Percentiles rank a stretch among this genome's conserved stretches.
phyloP scores from a whole-genome alignment of 2,888 invertebrate species.

The Agonum fuliginosum region DNA sequence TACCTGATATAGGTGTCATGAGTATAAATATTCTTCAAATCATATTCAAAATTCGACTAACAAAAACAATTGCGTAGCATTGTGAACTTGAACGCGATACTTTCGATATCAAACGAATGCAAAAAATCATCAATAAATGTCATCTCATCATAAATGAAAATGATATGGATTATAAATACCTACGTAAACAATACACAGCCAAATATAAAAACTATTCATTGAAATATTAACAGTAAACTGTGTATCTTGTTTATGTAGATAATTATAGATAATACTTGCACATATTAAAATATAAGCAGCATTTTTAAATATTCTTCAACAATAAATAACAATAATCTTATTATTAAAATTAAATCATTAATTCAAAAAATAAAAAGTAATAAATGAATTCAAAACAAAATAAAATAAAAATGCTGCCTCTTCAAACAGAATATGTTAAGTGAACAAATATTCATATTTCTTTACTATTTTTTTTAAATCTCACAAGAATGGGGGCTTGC shows the following conservation, averaged over 20 bases:
- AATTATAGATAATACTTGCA: neutral
- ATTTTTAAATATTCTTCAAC: neutral
- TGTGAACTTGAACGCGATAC: neutral
- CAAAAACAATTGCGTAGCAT: neutral
- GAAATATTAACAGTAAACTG: neutral
- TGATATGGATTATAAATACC: slow-evolving; percentile 20
- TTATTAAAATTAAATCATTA: neutral
- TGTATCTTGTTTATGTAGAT: slow-evolving; percentile 15
- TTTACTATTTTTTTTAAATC: too few species aligned
- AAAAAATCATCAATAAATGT: slow-evolving; percentile 1
- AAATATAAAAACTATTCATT: neutral
- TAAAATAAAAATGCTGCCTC: slow-evolving; percentile 19
- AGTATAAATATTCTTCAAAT: slow-evolving; percentile 4
- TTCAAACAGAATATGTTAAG: slow-evolving; percentile 8
- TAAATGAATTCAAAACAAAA: neutral
- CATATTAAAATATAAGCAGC: neutral
- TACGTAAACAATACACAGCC: slow-evolving; percentile 11
- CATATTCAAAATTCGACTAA: neutral
- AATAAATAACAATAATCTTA: neutral
- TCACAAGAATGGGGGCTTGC: too few species aligned
- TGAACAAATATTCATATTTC: neutral
- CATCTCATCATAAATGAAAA: neutral
- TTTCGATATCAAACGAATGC: neutral
- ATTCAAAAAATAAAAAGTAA: neutral
- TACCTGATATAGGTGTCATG: slow-evolving; percentile 12